Base-by-base conservation (phyloP, 2,797 vertebrate genomes). In the Decapterus maruadsi region DNA sequence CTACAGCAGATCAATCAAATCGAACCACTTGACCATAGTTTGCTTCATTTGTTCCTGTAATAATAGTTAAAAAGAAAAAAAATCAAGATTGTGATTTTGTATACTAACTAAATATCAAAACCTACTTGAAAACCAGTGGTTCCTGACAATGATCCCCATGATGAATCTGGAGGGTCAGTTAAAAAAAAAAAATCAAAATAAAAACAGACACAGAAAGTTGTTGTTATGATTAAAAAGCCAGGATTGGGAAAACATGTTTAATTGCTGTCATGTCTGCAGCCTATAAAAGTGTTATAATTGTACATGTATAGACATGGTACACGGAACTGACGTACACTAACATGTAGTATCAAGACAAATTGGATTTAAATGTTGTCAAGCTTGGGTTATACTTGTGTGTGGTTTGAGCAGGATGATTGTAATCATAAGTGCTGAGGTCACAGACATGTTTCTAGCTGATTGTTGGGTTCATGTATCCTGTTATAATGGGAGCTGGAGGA, bases 401-500 rank as follows among this genome's bases (percentile, higher is more conserved):
- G 38, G 10, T 11, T 40, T 40, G 38, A 40, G 11, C 31, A 34
- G 31, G 31, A 6, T 34, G 31, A 34, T 34, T 9, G 16, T 45
- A 45, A 45, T 45, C 43, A 16, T 16, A 16, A 45, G 14, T 17
- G 43, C 4, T 45, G 53, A 82, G 19, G 42, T 80, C 6, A 0
- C 31, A 19, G 60, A 8, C 63, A 38, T 61, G 76, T 54, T 51
- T 75, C 26, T 5, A 3, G 34, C 66, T 57, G 69, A 68, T 54
- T 0, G 59, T 45, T 36, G 12, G 59, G 16, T 42, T 55, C 19
- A 6, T 7, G 26, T 16, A 51, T 13, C 22, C 55, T 42, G 71
- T 26, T 62, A 72, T 76, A 72, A 73, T 54, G n/a, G 0, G 46
- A 57, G 58, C 48, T 20, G 7, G 61, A 16, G 16, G 48, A 80